Conservation (phyloP, 1,140 invertebrate genomes). For the Apocrypta bakeri region DNA sequence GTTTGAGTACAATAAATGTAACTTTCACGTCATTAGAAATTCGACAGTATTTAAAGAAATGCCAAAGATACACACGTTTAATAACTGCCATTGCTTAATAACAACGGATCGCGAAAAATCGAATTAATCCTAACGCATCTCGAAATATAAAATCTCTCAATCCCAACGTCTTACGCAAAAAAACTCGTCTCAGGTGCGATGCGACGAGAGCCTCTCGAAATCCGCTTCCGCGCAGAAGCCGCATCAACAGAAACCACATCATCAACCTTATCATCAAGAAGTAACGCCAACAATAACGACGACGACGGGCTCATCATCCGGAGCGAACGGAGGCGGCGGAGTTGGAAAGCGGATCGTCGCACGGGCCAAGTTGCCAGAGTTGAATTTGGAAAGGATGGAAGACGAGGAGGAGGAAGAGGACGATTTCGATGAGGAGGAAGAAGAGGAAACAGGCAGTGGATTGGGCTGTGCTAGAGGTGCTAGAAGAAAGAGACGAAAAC, state of each 20-base stretch:
- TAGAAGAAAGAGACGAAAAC: conserved; percentile 57
- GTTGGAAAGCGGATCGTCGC: neutral
- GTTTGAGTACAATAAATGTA: no score
- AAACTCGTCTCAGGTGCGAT: conserved; percentile 54
- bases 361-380: neutral
- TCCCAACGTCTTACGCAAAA: neutral
- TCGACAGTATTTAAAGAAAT: no score
- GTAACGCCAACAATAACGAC: neutral
- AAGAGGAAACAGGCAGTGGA: neutral
- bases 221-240: neutral
- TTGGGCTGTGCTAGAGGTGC: conserved; percentile 34
- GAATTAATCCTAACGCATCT: no score
- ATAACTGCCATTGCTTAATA: no score
- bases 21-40: no score
- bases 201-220: conserved; percentile 53
- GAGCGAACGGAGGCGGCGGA: conserved; percentile 32
- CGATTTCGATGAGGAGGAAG: conserved; percentile 24
- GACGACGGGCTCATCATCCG: conserved; percentile 36
- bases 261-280: conserved; percentile 42
- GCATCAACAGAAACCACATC: conserved; percentile 8
- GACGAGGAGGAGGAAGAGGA: neutral
- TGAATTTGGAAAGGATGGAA: conserved; percentile 1
- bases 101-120: no score
- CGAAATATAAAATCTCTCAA: no score
- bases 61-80: no score